Evolutionary conservation across 2,797 vertebrate genomes (phyloP), one percentile per base, ranked within the genome.

Genomic region (Gobio occitaniae): DNA sequence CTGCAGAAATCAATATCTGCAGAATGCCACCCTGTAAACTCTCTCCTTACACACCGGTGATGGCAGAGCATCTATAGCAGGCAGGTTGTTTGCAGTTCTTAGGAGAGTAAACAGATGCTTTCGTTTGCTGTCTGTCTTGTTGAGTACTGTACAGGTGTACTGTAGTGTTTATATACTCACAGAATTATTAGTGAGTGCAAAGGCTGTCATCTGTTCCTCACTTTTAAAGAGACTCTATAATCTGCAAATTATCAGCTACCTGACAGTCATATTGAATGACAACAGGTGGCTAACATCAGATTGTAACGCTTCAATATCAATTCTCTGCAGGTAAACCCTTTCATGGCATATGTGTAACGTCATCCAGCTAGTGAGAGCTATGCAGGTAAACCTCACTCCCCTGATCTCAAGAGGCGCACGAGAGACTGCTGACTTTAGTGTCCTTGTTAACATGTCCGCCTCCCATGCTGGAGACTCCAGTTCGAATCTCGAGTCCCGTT

Each of bases 1-100:
- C 81, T 87, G 84, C 38, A 21, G 69, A 80, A 87, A 90, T 91
- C 89, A 84, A 91, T 91, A 88, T 78, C 78, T 72, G 83, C 59
- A 74, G 71, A 82, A 87, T 66, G 78, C 50, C 80, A 76, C 32
- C 44, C 25, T 63, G 48, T 85, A 84, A 83, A 82, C 66, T 59
- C 78, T 82, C 44, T 88, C 81, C 44, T 66, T 54, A 61, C 59
- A 71, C 41, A 41, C 69, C 10, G 52, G 66, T 36, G 56, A 78
- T 83, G 38, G 59, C 82, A 86, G 63, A 84, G 77, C 6, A 54
- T 68, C 44, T 80, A 44, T 44, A 69, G 65, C 25, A 44, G 32
- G 44, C 25, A 56, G 75, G n/a, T 15, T 59, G 54, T 76, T 47
- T 63, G 81, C 75, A 66, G 77, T 32, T 69, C 19, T 38, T 76